Evolutionary conservation across 2,797 vertebrate species (phyloP).

Genomic region (Tenualosa thibaudeaui): DNA sequence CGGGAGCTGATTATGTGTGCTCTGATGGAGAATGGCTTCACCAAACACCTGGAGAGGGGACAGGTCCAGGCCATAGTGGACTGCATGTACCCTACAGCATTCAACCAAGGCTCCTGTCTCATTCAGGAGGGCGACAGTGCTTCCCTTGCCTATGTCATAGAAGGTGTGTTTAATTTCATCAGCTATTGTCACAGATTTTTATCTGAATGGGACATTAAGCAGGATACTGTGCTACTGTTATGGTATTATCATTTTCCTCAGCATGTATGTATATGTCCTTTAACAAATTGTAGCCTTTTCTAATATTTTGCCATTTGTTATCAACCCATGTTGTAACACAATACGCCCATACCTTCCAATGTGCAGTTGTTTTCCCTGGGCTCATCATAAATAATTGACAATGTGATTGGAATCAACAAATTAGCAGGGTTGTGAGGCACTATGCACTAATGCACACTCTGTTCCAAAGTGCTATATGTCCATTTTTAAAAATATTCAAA

Average conservation of each 20-base stretch:
- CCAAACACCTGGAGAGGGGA: constrained; percentile 71
- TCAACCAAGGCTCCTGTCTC: constrained; percentile 67
- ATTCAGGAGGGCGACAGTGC: constrained; percentile 71
- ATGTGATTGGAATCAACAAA: constrained; percentile 27
- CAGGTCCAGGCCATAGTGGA: constrained; percentile 68
- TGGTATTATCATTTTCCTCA: neutral
- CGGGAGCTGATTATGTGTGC: constrained; percentile 67
- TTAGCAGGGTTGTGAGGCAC: neutral
- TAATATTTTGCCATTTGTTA: neutral
- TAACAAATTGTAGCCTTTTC: neutral
- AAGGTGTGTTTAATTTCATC: constrained; percentile 61
- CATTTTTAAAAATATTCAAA: too few species aligned
- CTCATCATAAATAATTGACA: constrained; percentile 22
- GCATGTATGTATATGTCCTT: neutral
- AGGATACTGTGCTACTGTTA: neutral
- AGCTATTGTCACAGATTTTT: neutral
- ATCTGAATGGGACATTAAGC: neutral
- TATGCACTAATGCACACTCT: too few species aligned
- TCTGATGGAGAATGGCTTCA: constrained; percentile 70
- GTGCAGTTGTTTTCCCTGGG: neutral
- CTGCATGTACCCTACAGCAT: constrained; percentile 63
- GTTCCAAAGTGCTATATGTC: too few species aligned
- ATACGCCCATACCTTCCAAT: neutral
- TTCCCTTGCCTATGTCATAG: constrained; percentile 72
- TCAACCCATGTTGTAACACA: neutral